phyloP scores from a whole-genome alignment of 2,113 vertebrate species.

The Passer domesticus region DNA sequence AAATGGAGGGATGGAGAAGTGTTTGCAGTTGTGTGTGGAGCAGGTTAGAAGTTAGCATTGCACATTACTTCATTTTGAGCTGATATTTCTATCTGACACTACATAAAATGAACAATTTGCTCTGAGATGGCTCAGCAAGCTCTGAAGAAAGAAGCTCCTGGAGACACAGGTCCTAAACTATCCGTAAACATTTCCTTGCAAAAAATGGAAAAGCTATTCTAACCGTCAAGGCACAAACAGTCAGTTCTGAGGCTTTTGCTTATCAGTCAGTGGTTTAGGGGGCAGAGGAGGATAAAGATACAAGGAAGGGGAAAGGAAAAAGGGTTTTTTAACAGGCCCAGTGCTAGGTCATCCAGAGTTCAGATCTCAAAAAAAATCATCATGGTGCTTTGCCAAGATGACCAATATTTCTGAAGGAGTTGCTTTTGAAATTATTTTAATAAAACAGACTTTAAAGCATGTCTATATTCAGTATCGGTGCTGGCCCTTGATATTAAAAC shows the following conservation, averaged over 20 bases:
- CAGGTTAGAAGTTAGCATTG: not conserved
- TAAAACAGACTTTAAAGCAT: not conserved
- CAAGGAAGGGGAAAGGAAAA: too few species aligned
- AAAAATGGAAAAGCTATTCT: not conserved
- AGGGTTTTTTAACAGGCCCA: fast-evolving
- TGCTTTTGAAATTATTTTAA: not conserved
- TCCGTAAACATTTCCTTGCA: not conserved
- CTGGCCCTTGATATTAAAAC: not conserved
- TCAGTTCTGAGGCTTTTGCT: not conserved
- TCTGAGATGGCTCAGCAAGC: not conserved
- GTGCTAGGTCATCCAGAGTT: not conserved
- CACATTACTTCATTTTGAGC: not conserved
- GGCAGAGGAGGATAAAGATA: not conserved
- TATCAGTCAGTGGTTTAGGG: not conserved
- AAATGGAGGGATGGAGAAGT: fast-evolving
- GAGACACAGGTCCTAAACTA: not conserved
- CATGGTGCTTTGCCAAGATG: not conserved
- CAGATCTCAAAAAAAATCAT: not conserved
- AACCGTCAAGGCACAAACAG: not conserved
- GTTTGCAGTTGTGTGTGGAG: fast-evolving
- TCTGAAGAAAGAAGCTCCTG: not conserved
- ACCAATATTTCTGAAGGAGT: not conserved
- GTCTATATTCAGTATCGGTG: not conserved
- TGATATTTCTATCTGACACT: not conserved
- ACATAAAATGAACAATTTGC: not conserved